Evolutionary conservation across 2,797 vertebrate species (phyloP).

Genomic region (Cuculus canorus): DNA sequence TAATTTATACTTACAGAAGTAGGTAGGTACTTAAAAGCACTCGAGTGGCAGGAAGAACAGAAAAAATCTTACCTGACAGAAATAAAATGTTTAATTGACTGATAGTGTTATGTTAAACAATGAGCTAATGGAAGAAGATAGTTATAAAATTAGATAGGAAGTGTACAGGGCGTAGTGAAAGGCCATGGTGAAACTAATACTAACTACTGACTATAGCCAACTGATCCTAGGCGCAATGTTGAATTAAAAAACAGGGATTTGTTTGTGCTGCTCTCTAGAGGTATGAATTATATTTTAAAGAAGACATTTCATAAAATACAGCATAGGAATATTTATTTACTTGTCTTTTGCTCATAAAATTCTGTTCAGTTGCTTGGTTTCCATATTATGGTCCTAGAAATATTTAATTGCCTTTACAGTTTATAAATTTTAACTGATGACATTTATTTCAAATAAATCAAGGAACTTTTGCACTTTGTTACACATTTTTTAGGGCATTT

Average conservation of each 20-base stretch:
- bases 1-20: neutral
- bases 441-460: neutral
- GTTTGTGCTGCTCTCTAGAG: neutral
- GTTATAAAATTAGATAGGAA: neutral
- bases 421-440: neutral
- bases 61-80: neutral
- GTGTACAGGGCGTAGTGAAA: neutral
- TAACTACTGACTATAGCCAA: neutral
- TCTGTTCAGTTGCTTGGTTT: neutral
- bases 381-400: neutral
- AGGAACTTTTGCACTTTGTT: neutral
- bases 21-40: neutral
- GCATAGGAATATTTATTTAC: neutral
- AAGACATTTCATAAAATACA: neutral
- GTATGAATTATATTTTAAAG: neutral
- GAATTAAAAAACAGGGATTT: neutral
- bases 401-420: neutral
- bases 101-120: neutral
- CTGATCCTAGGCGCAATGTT: neutral
- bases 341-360: neutral
- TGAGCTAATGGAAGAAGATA: neutral
- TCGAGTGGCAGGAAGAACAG: neutral
- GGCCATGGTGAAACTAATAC: neutral
- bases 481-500: constrained; percentile 83
- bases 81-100: neutral